These are phyloP conservation scores for Protobothrops mucrosquamatus DNA, from an alignment of 2,113 vertebrate genomes.

Conservation along the genomic window DNA sequence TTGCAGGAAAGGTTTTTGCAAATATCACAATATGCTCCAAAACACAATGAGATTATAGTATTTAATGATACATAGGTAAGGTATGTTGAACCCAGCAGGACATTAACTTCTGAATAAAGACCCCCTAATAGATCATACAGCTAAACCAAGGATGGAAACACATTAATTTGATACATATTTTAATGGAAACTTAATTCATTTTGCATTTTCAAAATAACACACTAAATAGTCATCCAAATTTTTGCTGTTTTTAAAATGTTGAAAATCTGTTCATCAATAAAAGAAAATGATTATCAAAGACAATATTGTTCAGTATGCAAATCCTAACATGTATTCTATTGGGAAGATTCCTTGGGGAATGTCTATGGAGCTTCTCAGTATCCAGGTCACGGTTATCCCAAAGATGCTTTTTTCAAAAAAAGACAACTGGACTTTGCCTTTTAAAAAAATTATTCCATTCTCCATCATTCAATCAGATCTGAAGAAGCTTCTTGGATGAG, in stretches of 20 bases:
- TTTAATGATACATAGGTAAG: background rate
- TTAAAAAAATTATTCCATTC: no score
- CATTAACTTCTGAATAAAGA: background rate
- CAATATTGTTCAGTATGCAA: background rate
- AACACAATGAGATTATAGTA: background rate
- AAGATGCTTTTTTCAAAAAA: no score
- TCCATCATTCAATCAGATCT: no score
- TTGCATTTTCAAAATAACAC: background rate
- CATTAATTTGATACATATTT: background rate
- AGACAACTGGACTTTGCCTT: no score
- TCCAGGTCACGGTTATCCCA: no score
- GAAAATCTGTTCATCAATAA: background rate
- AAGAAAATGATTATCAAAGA: background rate
- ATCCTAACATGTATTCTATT: background rate
- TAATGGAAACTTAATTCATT: background rate
- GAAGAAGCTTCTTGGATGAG: no score
- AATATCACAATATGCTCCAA: background rate
- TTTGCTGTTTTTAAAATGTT: background rate
- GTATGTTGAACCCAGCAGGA: background rate
- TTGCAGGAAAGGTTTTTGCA: background rate
- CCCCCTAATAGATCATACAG: background rate
- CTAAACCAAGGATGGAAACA: background rate
- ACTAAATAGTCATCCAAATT: background rate
- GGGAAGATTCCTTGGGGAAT: background rate
- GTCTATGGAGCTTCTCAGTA: no score